Evolutionary conservation across 1,140 invertebrate genomes (phyloP), one percentile per base, ranked within the genome.

Genomic region (Magallana gigas): DNA sequence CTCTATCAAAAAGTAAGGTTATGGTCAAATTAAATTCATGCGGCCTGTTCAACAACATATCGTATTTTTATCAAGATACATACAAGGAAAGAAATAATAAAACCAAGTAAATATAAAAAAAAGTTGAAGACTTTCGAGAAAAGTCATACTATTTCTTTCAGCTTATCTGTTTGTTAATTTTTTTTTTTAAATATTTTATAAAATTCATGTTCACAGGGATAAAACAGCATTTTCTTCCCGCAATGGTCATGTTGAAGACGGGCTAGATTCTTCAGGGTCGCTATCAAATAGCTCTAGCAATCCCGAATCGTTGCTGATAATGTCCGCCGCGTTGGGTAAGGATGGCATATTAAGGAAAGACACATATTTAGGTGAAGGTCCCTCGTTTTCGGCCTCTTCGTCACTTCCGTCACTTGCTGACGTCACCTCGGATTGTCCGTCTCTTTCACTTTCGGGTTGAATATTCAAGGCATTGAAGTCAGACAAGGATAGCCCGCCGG

Each of bases 271-370:
- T 23, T 76, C 68, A 3, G 18, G 8, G 6, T 76, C 68, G 14
- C 23, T 29, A 76, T 76, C 68, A 48, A 76, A 76, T 29, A 76
- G 23, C 23, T 76, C 68, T 9, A 76, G 23, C 11, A 76, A 29
- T 23, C 68, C 68, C 6, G 68, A 76, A 29, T 76, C 68, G 29
- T 29, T 76, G 23, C 68, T 76, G 68, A 18, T 76, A 9, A 86
- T 80, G 62, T 86, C 85, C 9, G 71, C 29, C 56, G 85, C 85
- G 8, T 58, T 76, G 9, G 85, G 85, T 16, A 86, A 36, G 3
- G 64, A 58, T 6, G 64, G 85, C 29, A 36, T 86, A 57, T 76
- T 76, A 6, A 86, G 48, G 57, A 83, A 83, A 11, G 81, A 83
- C 18, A 83, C 81, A 16, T 83, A 86, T n/a, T 76, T 76, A 6